These are phyloP conservation scores for Thamnophis elegans DNA, from an alignment of 2,797 vertebrate species.

Conservation along the genomic window DNA sequence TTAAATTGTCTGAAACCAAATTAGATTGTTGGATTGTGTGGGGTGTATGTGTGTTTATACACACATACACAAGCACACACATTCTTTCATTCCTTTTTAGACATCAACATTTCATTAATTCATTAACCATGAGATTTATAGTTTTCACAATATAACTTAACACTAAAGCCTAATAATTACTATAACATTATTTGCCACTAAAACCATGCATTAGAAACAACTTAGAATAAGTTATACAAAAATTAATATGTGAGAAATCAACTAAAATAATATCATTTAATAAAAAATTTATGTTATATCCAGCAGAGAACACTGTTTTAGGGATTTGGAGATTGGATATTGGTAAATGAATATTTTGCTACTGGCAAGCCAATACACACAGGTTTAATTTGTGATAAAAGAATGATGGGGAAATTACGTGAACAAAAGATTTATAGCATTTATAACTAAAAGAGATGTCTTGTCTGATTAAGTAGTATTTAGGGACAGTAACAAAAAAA, in stretches of 20 bases:
- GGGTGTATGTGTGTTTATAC: not conserved
- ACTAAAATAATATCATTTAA: not conserved
- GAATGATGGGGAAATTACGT: not conserved
- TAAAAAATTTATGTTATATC: not conserved
- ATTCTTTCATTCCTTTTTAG: not conserved
- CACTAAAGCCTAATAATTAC: not conserved
- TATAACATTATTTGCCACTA: not conserved
- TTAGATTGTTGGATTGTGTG: not conserved
- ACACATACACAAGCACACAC: not conserved
- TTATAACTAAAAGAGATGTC: not conserved
- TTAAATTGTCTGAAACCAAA: not conserved
- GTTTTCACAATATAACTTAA: not conserved
- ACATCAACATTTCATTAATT: not conserved
- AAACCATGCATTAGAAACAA: not conserved
- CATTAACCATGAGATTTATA: not conserved
- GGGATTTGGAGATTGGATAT: not conserved
- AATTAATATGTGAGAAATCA: not conserved
- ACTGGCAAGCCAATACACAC: not conserved
- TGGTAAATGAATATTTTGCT: not conserved
- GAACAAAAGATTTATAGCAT: constrained; percentile 23
- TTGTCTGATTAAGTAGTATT: constrained; percentile 11
- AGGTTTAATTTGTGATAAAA: constrained; percentile 7
- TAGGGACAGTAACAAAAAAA: constrained; percentile 16
- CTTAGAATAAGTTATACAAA: not conserved
- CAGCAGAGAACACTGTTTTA: not conserved